Conservation (phyloP, 2,113 vertebrate species). For the Bungarus multicinctus region DNA sequence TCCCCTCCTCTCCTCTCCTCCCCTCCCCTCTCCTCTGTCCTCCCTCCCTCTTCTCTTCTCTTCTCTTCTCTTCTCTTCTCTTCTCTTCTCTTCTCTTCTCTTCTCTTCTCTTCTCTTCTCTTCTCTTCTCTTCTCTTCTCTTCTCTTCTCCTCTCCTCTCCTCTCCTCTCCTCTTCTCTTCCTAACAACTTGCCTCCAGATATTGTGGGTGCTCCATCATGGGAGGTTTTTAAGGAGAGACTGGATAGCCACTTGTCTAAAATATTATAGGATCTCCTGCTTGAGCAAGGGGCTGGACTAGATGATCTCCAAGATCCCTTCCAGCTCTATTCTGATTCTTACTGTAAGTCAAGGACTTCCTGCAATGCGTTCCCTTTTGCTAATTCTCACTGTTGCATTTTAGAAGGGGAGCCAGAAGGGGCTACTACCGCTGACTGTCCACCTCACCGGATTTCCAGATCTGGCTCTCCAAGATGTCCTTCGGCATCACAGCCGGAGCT, state of each 20-base stretch:
- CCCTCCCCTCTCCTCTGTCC: too few species aligned
- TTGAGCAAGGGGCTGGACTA: neutral
- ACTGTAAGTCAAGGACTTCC: too few species aligned
- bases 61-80: rapidly evolving
- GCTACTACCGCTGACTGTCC: neutral
- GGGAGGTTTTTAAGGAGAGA: too few species aligned
- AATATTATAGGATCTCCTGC: too few species aligned
- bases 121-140: rapidly evolving
- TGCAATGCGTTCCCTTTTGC: neutral
- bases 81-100: rapidly evolving
- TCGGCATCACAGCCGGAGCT: neutral
- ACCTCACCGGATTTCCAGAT: neutral
- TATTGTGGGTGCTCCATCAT: too few species aligned
- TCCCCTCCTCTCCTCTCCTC: too few species aligned
- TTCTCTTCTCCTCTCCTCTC: too few species aligned
- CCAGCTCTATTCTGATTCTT: neutral
- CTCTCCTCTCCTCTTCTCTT: too few species aligned
- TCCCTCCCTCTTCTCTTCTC: rapidly evolving
- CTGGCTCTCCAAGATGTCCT: neutral
- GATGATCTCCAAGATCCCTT: neutral
- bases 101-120: too few species aligned
- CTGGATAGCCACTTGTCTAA: too few species aligned
- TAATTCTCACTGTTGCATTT: neutral
- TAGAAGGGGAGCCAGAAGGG: neutral
- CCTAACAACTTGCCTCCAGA: too few species aligned